Evolutionary conservation across 2,113 vertebrate species (phyloP).

Genomic region (Zapornia atra): DNA sequence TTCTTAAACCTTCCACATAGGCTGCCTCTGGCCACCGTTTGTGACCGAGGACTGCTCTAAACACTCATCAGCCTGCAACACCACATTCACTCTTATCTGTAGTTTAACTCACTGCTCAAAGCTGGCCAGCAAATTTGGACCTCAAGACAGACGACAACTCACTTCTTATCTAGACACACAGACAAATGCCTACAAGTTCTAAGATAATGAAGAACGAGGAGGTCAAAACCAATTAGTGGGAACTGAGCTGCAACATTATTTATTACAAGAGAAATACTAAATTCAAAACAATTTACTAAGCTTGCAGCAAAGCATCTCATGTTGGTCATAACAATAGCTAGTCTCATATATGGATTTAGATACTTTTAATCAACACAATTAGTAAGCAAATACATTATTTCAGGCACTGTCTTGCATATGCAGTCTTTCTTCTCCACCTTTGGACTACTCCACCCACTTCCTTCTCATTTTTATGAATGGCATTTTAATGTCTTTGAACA

Average conservation of each 20-base stretch:
- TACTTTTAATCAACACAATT: not conserved
- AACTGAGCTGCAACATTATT: not conserved
- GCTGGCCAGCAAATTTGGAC: not conserved
- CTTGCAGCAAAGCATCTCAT: not conserved
- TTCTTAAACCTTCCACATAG: fast-evolving
- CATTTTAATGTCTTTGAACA: not conserved
- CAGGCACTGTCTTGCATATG: not conserved
- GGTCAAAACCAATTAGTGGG: not conserved
- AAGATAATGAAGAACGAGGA: not conserved
- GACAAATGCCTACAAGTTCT: not conserved
- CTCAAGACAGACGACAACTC: not conserved
- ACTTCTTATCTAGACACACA: not conserved
- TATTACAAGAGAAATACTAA: not conserved
- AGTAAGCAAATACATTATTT: not conserved
- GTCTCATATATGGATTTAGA: not conserved
- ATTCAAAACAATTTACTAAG: not conserved
- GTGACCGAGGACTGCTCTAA: not conserved
- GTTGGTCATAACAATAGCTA: not conserved
- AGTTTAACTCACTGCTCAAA: not conserved
- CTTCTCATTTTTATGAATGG: not conserved
- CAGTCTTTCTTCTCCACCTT: not conserved
- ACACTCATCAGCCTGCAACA: not conserved
- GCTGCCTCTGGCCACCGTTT: not conserved
- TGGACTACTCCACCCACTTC: not conserved
- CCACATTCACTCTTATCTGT: not conserved